Percentiles rank a stretch among this genome's conserved stretches.
Conservation (phyloP, 1,140 invertebrate species). For the Caerostris extrusa region DNA sequence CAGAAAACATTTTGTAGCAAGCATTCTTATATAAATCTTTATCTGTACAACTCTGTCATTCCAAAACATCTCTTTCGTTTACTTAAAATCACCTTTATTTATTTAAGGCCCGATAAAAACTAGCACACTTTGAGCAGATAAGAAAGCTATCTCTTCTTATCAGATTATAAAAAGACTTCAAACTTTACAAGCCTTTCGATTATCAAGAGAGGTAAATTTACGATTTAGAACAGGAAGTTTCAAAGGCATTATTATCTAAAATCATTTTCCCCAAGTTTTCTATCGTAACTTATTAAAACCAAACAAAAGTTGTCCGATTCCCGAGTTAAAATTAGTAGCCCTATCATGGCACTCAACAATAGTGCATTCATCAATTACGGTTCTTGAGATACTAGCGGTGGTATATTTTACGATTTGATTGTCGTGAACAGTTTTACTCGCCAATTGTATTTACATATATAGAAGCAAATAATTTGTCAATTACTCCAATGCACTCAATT, state of each 20-base stretch:
- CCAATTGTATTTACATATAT: conserved; percentile 8
- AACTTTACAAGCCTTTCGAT: conserved; percentile 36
- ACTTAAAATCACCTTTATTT: background rate
- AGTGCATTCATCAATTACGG: background rate
- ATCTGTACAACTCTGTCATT: too few species aligned
- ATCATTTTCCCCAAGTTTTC: background rate
- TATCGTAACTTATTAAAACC: background rate
- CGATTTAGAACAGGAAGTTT: conserved; percentile 50
- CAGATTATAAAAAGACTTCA: conserved; percentile 21
- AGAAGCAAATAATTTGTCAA: conserved; percentile 16
- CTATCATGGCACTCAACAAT: background rate
- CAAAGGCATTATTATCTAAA: conserved; percentile 3
- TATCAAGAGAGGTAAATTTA: conserved; percentile 9
- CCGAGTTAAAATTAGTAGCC: background rate
- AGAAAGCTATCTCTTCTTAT: background rate
- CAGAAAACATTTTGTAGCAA: background rate
- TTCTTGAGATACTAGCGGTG: background rate
- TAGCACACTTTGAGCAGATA: background rate
- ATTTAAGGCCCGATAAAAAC: background rate
- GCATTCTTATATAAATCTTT: background rate
- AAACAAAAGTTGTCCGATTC: background rate
- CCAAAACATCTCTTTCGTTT: background rate
- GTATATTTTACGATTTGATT: background rate
- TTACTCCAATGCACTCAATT: background rate
- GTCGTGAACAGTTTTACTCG: background rate